Evolutionary conservation across 2,113 vertebrate species (phyloP).

Genomic region (Rhea americana): DNA sequence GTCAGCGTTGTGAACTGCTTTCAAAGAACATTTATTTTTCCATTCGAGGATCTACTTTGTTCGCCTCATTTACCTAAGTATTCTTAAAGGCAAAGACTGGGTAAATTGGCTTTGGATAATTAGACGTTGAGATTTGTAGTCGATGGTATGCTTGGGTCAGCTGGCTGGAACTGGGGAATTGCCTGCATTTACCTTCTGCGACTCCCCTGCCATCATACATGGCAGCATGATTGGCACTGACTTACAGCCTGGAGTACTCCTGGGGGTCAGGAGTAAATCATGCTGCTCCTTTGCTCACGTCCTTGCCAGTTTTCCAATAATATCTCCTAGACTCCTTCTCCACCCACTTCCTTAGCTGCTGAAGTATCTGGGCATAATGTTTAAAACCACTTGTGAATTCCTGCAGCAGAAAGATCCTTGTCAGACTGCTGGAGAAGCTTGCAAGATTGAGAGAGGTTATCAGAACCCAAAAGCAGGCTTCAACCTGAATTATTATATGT

Average conservation of each 20-base stretch:
- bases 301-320: not conserved
- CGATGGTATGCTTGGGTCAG: not conserved
- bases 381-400: not conserved
- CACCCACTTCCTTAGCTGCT: not conserved
- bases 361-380: not conserved
- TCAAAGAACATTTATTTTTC: constrained; percentile 3
- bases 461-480: not conserved
- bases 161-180: not conserved
- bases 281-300: not conserved
- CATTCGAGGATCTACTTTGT: not conserved
- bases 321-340: not conserved
- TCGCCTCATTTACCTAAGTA: not conserved
- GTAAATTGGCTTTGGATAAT: not conserved
- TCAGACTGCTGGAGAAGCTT: not conserved
- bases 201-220: not conserved
- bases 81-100: constrained; percentile 1
- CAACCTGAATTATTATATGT: constrained; percentile 16
- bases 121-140: not conserved
- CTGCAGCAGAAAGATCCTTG: not conserved
- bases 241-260: not conserved
- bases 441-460: not conserved
- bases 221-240: not conserved
- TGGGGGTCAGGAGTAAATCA: fast-evolving
- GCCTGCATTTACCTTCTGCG: not conserved
- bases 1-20: not conserved